Evolutionary conservation across 2,797 vertebrate species (phyloP).

Genomic region (Anniella stebbinsi): DNA sequence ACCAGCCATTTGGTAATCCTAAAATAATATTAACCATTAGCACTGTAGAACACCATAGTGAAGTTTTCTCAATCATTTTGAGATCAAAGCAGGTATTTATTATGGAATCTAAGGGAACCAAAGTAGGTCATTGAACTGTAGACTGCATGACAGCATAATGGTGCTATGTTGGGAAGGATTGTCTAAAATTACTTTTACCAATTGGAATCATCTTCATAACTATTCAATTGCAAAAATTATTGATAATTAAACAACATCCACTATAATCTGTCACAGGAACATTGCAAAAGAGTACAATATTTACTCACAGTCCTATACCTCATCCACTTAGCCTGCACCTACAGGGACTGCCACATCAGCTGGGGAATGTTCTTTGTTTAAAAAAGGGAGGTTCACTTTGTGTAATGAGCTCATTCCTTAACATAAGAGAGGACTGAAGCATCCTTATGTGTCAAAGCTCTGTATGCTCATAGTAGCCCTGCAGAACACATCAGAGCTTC

Average conservation of each 20-base stretch:
- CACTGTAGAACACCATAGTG: slow-evolving; percentile 39
- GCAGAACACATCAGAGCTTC: not conserved
- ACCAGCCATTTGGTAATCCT: slow-evolving; percentile 67
- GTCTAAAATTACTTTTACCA: not conserved
- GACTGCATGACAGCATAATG: not conserved
- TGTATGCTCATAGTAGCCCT: not conserved
- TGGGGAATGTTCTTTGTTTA: not conserved
- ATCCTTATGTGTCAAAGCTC: not conserved
- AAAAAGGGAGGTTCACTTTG: not conserved
- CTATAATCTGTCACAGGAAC: not conserved
- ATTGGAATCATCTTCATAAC: not conserved
- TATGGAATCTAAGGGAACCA: not conserved
- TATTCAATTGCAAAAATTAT: not conserved
- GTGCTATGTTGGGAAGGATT: not conserved
- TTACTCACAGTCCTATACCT: not conserved
- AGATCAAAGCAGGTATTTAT: fast-evolving
- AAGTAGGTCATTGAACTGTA: not conserved
- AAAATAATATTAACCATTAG: slow-evolving; percentile 73
- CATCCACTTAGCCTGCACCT: not conserved
- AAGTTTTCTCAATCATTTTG: slow-evolving; percentile 47
- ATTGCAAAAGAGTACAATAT: not conserved
- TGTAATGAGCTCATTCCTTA: not conserved
- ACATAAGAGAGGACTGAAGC: too few relatives aligned
- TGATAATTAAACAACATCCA: not conserved
- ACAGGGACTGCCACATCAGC: not conserved